Evolutionary conservation across 1,140 invertebrate species (phyloP).

Genomic region (Carposina sasakii): DNA sequence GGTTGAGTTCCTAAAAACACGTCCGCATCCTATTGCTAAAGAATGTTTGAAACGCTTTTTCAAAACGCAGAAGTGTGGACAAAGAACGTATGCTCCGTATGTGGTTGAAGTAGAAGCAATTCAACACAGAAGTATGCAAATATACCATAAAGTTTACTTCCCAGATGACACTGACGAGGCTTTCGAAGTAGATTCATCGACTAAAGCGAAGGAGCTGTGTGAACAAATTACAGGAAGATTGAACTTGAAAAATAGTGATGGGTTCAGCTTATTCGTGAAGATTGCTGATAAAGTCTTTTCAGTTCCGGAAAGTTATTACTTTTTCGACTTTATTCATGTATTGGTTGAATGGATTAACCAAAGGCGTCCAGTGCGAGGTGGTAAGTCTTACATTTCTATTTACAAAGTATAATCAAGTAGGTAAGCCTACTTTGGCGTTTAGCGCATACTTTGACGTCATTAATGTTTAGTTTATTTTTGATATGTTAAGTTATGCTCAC

Average conservation of each 20-base stretch:
- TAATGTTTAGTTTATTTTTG: background rate
- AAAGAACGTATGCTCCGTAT: slow-evolving; percentile 92
- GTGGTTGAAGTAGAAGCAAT: slow-evolving; percentile 96
- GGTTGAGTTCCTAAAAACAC: slow-evolving; percentile 83
- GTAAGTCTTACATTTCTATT: slow-evolving; percentile 72
- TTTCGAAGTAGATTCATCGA: slow-evolving; percentile 85
- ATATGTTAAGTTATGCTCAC: slow-evolving; percentile 8
- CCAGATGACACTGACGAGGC: slow-evolving; percentile 94
- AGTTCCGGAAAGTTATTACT: slow-evolving; percentile 93
- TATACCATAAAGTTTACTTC: slow-evolving; percentile 95
- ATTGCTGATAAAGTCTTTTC: slow-evolving; percentile 95
- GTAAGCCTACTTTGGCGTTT: too few species aligned
- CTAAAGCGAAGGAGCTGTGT: slow-evolving; percentile 90
- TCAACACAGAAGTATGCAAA: slow-evolving; percentile 93
- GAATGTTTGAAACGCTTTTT: slow-evolving; percentile 89
- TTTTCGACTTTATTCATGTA: slow-evolving; percentile 96
- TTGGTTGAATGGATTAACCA: slow-evolving; percentile 89
- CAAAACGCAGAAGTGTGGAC: slow-evolving; percentile 83
- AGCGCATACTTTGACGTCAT: slow-evolving; percentile 9
- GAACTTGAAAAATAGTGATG: slow-evolving; percentile 83
- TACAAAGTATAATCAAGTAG: too few species aligned
- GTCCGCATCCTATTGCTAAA: slow-evolving; percentile 83
- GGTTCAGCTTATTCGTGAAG: slow-evolving; percentile 95
- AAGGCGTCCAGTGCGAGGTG: slow-evolving; percentile 82
- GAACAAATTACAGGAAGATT: slow-evolving; percentile 84